Percentiles rank a stretch among this genome's conserved stretches.
phyloP scores from a whole-genome alignment of 2,797 vertebrate species.

The Glyptemys insculpta region DNA sequence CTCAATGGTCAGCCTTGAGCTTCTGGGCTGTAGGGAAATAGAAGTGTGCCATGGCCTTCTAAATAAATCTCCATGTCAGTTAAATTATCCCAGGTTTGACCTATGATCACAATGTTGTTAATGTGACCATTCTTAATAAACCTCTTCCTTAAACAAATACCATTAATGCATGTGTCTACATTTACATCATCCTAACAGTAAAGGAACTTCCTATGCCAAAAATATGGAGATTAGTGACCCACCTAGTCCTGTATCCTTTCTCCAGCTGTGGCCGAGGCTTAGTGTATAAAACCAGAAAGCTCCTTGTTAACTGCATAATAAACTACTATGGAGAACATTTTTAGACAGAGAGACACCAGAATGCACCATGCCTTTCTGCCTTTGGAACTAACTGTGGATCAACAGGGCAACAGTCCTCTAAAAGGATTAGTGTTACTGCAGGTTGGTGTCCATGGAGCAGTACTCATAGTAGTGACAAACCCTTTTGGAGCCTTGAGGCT shows the following conservation, averaged over 20 bases:
- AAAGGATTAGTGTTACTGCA: too few relatives aligned
- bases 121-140: background rate
- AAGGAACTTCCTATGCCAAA: background rate
- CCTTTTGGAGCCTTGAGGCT: too few relatives aligned
- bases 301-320: too few relatives aligned
- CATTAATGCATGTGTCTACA: background rate
- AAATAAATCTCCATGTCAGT: background rate
- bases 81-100: background rate
- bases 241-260: background rate
- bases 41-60: background rate
- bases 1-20: background rate
- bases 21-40: background rate
- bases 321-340: too few relatives aligned
- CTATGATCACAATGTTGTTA: background rate
- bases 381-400: too few relatives aligned
- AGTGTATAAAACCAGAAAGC: too few relatives aligned
- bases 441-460: too few relatives aligned
- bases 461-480: too few relatives aligned
- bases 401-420: too few relatives aligned
- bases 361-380: too few relatives aligned
- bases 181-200: background rate
- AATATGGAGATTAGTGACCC: background rate
- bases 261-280: background rate
- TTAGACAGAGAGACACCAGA: too few relatives aligned
- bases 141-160: background rate